Evolutionary conservation across 1,140 invertebrate genomes (phyloP), one percentile per base, ranked within the genome.

Genomic region (Neotoxoptera formosana): DNA sequence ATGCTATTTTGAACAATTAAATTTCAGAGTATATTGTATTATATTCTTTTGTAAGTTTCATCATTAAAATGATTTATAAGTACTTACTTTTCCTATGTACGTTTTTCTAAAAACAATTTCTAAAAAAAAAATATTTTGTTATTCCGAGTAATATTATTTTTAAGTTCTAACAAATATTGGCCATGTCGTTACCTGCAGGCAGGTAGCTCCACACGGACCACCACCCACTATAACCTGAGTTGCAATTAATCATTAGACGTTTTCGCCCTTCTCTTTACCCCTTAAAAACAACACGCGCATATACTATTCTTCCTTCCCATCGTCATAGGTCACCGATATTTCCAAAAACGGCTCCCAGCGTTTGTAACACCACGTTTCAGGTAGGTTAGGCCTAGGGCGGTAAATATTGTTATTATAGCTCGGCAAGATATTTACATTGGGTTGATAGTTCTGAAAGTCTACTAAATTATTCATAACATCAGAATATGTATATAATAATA

Each of bases 171-270:
- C 25, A 25, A 45, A 87, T 30, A n/a, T 47, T 17, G 30, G 23
- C 4, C 17, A 30, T 47, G 14, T 48, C 45, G 84, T 87, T 83
- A 47, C 41, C 25, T n/a, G 45, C 41, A 25, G 25, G 25, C 14
- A n/a, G 45, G 14, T 48, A 36, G n/a, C n/a, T 34, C 48, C 25
- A 56, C n/a, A 56, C n/a, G 51, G 51, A 51, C 48, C 20, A 56
- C 34, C 34, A 3, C 34, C n/a, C 7, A 41, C 60, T 76, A 90
- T 45, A 11, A 45, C 17, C 21, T 25, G 23, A 60, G 34, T 45
- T 60, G 53, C 36, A 60, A 90, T 90, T 90, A 90, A 90, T 90
- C 53, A 90, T 90, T 60, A 90, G 89, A 11, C 36, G 36, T 60
- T 41, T 90, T 60, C 34, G 1, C 53, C 25, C 34, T 30, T 34